These are phyloP conservation scores for Rhinoptilus africanus DNA, from an alignment of 2,113 vertebrate species.

Conservation along the genomic window DNA sequence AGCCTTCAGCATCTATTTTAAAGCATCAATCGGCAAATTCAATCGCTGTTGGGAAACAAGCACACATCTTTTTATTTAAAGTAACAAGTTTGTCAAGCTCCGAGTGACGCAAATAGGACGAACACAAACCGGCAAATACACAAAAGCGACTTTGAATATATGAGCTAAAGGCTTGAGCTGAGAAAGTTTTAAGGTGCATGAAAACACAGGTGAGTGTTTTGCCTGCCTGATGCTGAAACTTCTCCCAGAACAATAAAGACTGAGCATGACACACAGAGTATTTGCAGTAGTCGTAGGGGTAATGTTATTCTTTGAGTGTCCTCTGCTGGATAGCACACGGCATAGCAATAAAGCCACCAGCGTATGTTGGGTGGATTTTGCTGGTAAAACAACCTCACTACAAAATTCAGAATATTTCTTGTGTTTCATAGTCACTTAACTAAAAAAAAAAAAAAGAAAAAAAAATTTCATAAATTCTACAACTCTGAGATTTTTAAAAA, in stretches of 20 bases:
- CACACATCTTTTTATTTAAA: not conserved
- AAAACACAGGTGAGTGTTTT: not conserved
- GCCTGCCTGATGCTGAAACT: not conserved
- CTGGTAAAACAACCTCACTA: not conserved
- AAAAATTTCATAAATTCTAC: not conserved
- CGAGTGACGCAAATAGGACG: fast-evolving
- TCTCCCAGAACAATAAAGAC: not conserved
- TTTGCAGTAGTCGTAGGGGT: fast-evolving
- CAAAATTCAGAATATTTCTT: not conserved
- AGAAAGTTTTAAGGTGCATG: not conserved
- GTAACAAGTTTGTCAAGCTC: not conserved
- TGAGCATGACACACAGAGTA: fast-evolving
- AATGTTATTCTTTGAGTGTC: not conserved
- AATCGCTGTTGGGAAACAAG: not conserved
- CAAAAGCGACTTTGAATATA: not conserved
- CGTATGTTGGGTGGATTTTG: not conserved
- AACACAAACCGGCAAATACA: not conserved
- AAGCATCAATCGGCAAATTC: not conserved
- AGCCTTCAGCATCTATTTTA: not conserved
- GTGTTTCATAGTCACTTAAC: not conserved
- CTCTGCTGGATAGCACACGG: not conserved
- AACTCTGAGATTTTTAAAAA: not conserved
- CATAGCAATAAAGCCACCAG: not conserved
- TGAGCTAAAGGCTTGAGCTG: not conserved
- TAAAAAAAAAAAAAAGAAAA: not conserved